A percentile compares a stretch with the other conserved stretches of the same genome.
These are phyloP conservation scores for Phalera bucephala DNA, from an alignment of 2,888 invertebrate genomes.

Conservation along the genomic window DNA sequence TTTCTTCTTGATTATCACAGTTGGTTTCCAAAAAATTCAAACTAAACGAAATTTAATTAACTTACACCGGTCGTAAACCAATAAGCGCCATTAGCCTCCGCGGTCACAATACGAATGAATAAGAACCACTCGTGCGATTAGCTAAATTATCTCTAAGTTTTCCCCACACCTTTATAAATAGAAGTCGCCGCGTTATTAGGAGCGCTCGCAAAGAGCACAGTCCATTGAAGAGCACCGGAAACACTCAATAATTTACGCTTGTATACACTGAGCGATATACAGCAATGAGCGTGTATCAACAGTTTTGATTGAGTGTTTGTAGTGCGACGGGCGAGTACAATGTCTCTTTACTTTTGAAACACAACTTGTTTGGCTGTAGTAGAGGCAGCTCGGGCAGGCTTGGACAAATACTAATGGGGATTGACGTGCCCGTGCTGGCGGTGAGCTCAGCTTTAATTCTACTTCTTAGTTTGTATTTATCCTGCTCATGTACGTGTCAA, in stretches of 20 bases:
- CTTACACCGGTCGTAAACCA: too few relatives aligned
- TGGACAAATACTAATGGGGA: too few relatives aligned
- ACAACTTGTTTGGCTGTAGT: background rate
- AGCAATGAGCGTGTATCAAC: background rate
- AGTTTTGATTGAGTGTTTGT: background rate
- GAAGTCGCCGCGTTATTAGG: background rate
- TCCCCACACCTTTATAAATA: background rate
- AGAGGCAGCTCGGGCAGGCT: background rate
- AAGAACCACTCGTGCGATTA: slow-evolving; percentile 1
- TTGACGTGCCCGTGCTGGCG: too few relatives aligned
- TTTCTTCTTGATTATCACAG: too few relatives aligned
- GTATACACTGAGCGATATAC: background rate
- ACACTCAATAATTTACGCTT: background rate
- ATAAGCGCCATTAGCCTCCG: too few relatives aligned
- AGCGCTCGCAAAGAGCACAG: background rate
- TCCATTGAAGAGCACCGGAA: background rate
- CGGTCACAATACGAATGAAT: slow-evolving; percentile 3
- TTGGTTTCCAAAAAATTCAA: too few relatives aligned
- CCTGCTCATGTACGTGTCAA: too few relatives aligned
- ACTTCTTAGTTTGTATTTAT: too few relatives aligned
- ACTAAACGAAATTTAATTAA: too few relatives aligned
- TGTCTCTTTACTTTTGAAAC: background rate
- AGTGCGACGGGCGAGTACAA: background rate
- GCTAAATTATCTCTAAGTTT: background rate
- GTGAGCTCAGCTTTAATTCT: too few relatives aligned